phyloP scores from a whole-genome alignment of 2,113 vertebrate species.

The Odocoileus hemionus region DNA sequence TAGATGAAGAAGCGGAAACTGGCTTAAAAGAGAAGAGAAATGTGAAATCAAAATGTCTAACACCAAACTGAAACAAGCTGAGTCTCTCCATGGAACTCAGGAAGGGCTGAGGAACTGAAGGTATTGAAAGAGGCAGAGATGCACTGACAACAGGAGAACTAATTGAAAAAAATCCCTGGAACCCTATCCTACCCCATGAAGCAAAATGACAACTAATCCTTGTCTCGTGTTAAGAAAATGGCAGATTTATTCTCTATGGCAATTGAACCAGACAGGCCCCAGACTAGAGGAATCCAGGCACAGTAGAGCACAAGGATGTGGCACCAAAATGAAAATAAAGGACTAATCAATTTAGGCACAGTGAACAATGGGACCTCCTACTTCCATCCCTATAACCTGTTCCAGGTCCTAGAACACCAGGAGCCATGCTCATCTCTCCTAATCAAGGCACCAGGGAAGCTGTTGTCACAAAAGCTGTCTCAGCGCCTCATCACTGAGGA shows the following conservation, averaged over 20 bases:
- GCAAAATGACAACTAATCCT: background rate
- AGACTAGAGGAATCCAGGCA: background rate
- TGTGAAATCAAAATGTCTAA: background rate
- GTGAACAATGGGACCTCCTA: background rate
- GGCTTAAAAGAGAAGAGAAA: conserved; percentile 1
- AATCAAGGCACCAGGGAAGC: background rate
- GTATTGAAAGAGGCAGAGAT: background rate
- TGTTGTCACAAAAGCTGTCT: background rate
- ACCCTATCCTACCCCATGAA: background rate
- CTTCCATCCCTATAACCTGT: background rate
- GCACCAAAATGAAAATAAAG: background rate
- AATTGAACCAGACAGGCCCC: background rate
- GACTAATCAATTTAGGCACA: background rate
- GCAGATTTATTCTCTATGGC: background rate
- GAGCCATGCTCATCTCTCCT: background rate
- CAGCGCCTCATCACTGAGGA: background rate
- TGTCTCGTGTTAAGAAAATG: background rate
- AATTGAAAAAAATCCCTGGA: background rate
- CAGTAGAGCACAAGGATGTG: background rate
- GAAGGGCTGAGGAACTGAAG: background rate
- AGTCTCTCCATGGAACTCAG: background rate
- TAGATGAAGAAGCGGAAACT: background rate
- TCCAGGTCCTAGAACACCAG: background rate
- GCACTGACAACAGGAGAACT: background rate
- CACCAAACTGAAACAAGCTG: background rate